A percentile compares a stretch with the other conserved stretches of the same genome.
Conservation (phyloP, 2,113 vertebrate species). For the human region GRCh38 chrX:134869501-134870000, state of each 20-base stretch:
- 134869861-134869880: no score
- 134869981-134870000: no score
- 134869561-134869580: not conserved
- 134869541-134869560: not conserved
- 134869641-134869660: conserved; percentile 3
- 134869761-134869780: not conserved
- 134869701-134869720: conserved; percentile 27
- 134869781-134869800: not conserved
- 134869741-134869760: not conserved
- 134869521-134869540: not conserved
- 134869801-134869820: no score
- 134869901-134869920: no score
- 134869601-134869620: not conserved
- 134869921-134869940: no score
- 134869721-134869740: not conserved
- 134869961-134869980: no score
- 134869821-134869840: no score
- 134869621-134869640: conserved; percentile 25
- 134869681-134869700: conserved; percentile 35
- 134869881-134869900: no score
- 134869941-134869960: no score
- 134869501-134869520: conserved; percentile 40
- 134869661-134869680: not conserved
- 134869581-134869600: not conserved
- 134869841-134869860: no score